Percentiles rank a stretch among this genome's conserved stretches.
Conservation (phyloP, 2,888 invertebrate genomes). For the Athalia rosae region DNA sequence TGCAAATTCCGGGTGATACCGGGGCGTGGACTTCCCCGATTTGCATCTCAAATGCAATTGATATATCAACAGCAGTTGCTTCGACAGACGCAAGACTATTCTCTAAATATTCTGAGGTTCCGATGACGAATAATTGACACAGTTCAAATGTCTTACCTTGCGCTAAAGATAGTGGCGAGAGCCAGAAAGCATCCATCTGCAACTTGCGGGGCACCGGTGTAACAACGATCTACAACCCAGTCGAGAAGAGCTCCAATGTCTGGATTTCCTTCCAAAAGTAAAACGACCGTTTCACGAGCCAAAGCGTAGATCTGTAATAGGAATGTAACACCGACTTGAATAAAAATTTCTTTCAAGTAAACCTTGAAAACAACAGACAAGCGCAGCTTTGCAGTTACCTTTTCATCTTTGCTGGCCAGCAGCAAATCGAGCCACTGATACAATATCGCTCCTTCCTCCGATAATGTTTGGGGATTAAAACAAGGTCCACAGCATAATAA, state of each 20-base stretch:
- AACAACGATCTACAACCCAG: slow-evolving; percentile 99
- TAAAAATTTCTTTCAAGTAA: neutral
- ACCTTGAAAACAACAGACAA: neutral
- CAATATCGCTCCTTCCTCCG: slow-evolving; percentile 92
- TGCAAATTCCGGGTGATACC: neutral
- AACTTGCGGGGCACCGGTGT: slow-evolving; percentile 91
- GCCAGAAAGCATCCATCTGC: slow-evolving; percentile 98
- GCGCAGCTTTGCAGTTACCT: slow-evolving; percentile 75
- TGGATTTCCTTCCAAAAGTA: slow-evolving; percentile 95
- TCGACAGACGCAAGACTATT: neutral
- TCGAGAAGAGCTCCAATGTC: slow-evolving; percentile 94
- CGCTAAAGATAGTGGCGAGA: slow-evolving; percentile 96
- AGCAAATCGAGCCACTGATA: slow-evolving; percentile 96
- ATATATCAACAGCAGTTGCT: no score
- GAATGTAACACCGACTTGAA: slow-evolving; percentile 44
- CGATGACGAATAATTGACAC: neutral
- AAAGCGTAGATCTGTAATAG: slow-evolving; percentile 87
- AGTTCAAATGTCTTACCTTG: slow-evolving; percentile 79
- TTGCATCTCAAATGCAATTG: no score
- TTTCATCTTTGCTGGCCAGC: slow-evolving; percentile 90
- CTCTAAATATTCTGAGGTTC: neutral
- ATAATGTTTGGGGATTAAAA: slow-evolving; percentile 88
- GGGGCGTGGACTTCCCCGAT: neutral
- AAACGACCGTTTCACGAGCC: slow-evolving; percentile 94
- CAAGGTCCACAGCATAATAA: slow-evolving; percentile 96